Evolutionary conservation across 92 coral and sea anemone genomes (phyloP).

Genomic region (Actinernus sp.): DNA sequence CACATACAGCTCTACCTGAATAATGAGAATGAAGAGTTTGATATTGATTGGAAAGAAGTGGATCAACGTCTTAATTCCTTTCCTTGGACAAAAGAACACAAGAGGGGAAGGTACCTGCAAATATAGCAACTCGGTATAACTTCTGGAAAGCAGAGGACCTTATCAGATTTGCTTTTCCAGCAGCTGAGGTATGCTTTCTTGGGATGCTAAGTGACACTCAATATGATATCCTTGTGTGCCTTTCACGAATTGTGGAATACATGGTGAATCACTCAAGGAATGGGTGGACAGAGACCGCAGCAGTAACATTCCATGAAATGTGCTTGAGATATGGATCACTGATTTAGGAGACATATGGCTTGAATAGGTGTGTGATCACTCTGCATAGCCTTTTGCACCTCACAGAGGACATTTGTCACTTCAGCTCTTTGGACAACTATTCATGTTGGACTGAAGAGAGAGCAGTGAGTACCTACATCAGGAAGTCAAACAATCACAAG

Average conservation of each 20-base stretch:
- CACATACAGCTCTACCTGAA: slow-evolving; percentile 28
- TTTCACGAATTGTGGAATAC: slow-evolving; percentile 61
- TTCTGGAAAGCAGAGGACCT: slow-evolving; percentile 71
- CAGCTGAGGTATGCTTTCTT: slow-evolving; percentile 39
- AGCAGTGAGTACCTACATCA: slow-evolving; percentile 56
- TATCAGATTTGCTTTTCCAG: slow-evolving; percentile 60
- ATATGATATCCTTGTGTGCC: slow-evolving; percentile 41
- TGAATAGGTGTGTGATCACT: slow-evolving; percentile 48
- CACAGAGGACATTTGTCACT: slow-evolving; percentile 46
- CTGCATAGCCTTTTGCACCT: slow-evolving; percentile 63
- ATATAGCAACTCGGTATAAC: slow-evolving; percentile 37
- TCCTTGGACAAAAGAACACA: slow-evolving; percentile 66
- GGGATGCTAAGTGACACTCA: slow-evolving; percentile 31
- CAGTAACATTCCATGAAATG: slow-evolving; percentile 51
- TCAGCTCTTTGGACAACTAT: slow-evolving; percentile 60
- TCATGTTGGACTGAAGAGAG: slow-evolving; percentile 66
- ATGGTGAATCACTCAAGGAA: slow-evolving; percentile 52
- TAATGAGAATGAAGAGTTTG: slow-evolving; percentile 25
- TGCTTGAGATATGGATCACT: slow-evolving; percentile 46
- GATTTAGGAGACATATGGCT: slow-evolving; percentile 51
- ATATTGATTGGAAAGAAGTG: slow-evolving; percentile 51
- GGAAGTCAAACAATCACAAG: slow-evolving; percentile 60
- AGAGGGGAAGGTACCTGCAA: slow-evolving; percentile 42
- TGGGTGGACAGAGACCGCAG: slow-evolving; percentile 58
- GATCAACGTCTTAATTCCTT: slow-evolving; percentile 46